phyloP scores from a whole-genome alignment of 1,140 invertebrate genomes.

The Sesamia nonagrioides region DNA sequence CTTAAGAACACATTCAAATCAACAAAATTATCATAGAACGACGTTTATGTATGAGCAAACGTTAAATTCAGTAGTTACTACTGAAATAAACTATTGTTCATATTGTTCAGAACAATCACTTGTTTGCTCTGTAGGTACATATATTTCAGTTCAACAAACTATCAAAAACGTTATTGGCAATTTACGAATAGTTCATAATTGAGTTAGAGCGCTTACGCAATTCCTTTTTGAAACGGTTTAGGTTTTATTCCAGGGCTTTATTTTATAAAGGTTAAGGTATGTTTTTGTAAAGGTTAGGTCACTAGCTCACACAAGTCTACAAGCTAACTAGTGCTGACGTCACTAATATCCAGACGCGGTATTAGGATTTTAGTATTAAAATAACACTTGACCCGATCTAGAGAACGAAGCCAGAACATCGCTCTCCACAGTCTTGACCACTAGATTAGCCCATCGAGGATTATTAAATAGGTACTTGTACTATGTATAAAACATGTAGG shows the following conservation, averaged over 20 bases:
- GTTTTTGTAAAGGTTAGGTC: background rate
- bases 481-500: no score
- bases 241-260: background rate
- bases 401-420: no score
- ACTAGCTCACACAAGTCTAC: no score
- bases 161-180: slow-evolving; percentile 7
- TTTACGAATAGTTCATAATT: background rate
- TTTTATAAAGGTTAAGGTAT: background rate
- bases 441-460: no score
- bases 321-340: no score
- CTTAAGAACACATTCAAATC: no score
- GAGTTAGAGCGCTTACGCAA: background rate
- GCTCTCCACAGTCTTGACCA: no score
- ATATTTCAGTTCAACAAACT: background rate
- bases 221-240: background rate
- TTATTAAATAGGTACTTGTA: no score
- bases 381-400: no score
- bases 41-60: background rate
- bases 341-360: no score
- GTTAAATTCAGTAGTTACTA: background rate
- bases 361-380: no score
- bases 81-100: background rate
- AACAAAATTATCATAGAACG: background rate
- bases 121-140: background rate
- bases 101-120: background rate